Evolutionary conservation across 2,888 invertebrate species (phyloP), one percentile per base, ranked within the genome.

Genomic region (Trachelus tabidus): DNA sequence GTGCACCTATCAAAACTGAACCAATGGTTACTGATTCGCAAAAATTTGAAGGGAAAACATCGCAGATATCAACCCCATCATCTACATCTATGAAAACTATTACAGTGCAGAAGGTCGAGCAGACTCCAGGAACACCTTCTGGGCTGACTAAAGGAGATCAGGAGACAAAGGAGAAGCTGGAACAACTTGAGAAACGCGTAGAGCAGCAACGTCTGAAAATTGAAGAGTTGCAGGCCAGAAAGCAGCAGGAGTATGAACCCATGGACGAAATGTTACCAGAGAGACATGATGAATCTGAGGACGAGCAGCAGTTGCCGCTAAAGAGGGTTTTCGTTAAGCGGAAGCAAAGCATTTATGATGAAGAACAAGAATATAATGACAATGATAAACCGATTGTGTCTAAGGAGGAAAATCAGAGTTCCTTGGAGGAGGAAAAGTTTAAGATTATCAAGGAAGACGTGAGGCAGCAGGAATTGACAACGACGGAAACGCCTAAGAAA

Each of bases 241-340:
- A 91, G 34, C 89, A 90, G 31, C 90, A 89, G 74, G 90, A 91
- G 35, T 88, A 88, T 35, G 91, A 91, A 34, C 83, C 89, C 0
- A 85, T 87, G 1, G 91, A 91, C 33, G 91, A 91, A 33, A 90
- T 90, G 86, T 79, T 91, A 4, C 91, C 91, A 0, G 91, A 91
- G 3, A 85, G 92, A 35, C 91, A 90, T 34, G 91, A 92, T 40
- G 91, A 90, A 73, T 87, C 91, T 33, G 89, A 89, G 75, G 89
- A 90, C 69, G 89, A 92, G 76, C 90, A 91, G 90, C 83, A 94
- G 89, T 80, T 94, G 34, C 91, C 94, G 15, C 88, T 94, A 30
- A 94, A 94, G 83, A 93, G 94, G 75, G 94, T 94, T 73, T 91
- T 94, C 77, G 94, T 94, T 77, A 94, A 94, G 83, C 90, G 94